Conservation (phyloP, 2,888 invertebrate genomes). For the Neria commutata region DNA sequence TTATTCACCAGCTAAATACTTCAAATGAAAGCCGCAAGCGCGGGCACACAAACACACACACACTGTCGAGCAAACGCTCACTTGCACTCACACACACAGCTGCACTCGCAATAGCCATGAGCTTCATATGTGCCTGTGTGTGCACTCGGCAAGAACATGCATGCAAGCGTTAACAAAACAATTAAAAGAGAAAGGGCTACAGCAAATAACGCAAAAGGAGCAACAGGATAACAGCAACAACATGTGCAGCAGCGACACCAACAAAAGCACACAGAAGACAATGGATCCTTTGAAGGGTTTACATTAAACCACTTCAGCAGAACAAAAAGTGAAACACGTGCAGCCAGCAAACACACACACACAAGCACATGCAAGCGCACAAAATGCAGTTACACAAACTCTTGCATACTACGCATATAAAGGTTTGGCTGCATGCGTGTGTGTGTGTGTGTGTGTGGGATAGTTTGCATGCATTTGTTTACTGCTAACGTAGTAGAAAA, state of each 20-base stretch:
- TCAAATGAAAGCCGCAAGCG: conserved; percentile 32
- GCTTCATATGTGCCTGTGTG: not conserved
- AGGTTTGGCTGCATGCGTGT: not conserved
- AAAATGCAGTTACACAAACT: not conserved
- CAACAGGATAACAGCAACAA: not conserved
- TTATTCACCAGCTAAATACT: conserved; percentile 43
- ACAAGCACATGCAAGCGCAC: conserved; percentile 15
- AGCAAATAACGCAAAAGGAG: not conserved
- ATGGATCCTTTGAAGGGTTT: conserved; percentile 16
- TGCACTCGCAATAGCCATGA: not conserved
- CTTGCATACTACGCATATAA: not conserved
- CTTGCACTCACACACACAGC: not conserved
- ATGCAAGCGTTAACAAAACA: conserved; percentile 17
- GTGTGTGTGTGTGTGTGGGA: conserved; percentile 20
- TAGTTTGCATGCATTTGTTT: conserved; percentile 17
- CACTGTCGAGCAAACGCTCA: not conserved
- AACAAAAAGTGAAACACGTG: conserved; percentile 29
- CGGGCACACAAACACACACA: conserved; percentile 1
- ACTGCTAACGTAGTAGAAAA: conserved; percentile 24
- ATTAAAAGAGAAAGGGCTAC: conserved; percentile 38
- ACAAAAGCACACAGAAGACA: conserved; percentile 26
- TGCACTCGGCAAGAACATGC: not conserved
- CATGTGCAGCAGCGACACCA: conserved; percentile 13
- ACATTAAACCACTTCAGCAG: conserved; percentile 36
- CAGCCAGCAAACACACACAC: conserved; percentile 20